Conservation (phyloP, 2,888 invertebrate species). For the Scaptomyza polygonia region DNA sequence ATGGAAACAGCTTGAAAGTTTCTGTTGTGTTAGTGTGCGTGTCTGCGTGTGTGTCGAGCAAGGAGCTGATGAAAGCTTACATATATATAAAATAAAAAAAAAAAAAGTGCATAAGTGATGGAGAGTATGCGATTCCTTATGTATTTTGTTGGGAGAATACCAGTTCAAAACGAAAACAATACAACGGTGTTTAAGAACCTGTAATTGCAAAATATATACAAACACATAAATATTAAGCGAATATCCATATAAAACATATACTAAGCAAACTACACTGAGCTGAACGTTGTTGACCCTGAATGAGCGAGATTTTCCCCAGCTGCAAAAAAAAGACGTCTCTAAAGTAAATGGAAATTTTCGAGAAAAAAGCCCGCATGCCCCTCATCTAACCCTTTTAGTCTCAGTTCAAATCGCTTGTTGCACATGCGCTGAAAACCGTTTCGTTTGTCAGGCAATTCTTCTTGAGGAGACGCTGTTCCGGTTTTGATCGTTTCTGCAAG, state of each 20-base stretch:
- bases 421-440: conserved; percentile 41
- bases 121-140: conserved; percentile 5
- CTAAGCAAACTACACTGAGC: not conserved
- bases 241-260: conserved; percentile 13
- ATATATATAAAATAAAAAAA: not conserved
- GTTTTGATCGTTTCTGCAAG: conserved; percentile 43
- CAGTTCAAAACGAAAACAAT: conserved; percentile 22
- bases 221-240: conserved; percentile 1
- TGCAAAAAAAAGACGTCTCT: conserved; percentile 5
- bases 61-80: conserved; percentile 11
- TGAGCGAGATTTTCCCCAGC: conserved; percentile 44
- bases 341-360: conserved; percentile 46
- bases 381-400: not conserved
- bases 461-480: conserved; percentile 22
- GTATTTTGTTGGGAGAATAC: conserved; percentile 19
- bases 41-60: not conserved
- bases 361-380: conserved; percentile 1
- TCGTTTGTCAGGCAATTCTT: conserved; percentile 15
- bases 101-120: conserved; percentile 9
- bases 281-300: conserved; percentile 62
- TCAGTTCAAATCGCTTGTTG: conserved; percentile 2
- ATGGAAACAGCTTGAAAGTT: conserved; percentile 7
- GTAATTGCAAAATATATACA: conserved; percentile 46
- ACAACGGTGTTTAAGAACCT: conserved; percentile 56
- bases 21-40: conserved; percentile 8